Base-by-base conservation (phyloP, 2,888 invertebrate genomes). In the Drosophila borealis region DNA sequence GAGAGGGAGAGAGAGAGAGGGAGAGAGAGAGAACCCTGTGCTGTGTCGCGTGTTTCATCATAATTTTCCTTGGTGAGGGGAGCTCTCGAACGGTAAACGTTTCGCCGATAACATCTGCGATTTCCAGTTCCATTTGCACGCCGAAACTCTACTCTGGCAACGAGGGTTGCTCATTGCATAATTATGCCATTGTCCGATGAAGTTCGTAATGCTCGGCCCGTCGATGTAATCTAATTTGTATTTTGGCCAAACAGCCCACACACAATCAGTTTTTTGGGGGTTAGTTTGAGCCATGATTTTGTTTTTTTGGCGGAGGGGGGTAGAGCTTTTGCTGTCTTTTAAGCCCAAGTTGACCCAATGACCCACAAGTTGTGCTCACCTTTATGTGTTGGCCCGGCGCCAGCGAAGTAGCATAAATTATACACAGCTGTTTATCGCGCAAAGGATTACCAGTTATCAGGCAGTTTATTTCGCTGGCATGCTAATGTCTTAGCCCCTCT, bases 21-120 rank as follows among this genome's bases (percentile, higher is more conserved):
- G 39, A 17, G 21, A 13, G 14, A 21, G 13, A 4, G 46, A 29
- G 60, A 53, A 41, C 60, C 50, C 49, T 59, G 72, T 14, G 60
- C 51, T 66, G 74, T 78, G 85, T 86, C 89, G 85, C 85, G 85
- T 86, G 85, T 87, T 83, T 61, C 87, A 55, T 73, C 73, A 80
- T 82, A 69, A 63, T 62, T 70, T 56, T 56, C 17, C 17, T 29
- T 67, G 66, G 48, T 36, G 34, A 53, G 36, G 76, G 64, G 64
- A 64, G 57, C 46, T 57, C 66, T 54, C 54, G 74, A 86, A 87
- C 85, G 80, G 85, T 86, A 86, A 86, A 88, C 85, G 85, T 67
- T 86, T 87, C 53, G 45, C 51, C 57, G 90, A 89, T 90, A 89
- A 83, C 90, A 89, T 89, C 89, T 90, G 63, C 78, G 69, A 74